These are phyloP conservation scores for Thaumatotibia leucotreta DNA, from an alignment of 1,140 invertebrate species.

Conservation along the genomic window DNA sequence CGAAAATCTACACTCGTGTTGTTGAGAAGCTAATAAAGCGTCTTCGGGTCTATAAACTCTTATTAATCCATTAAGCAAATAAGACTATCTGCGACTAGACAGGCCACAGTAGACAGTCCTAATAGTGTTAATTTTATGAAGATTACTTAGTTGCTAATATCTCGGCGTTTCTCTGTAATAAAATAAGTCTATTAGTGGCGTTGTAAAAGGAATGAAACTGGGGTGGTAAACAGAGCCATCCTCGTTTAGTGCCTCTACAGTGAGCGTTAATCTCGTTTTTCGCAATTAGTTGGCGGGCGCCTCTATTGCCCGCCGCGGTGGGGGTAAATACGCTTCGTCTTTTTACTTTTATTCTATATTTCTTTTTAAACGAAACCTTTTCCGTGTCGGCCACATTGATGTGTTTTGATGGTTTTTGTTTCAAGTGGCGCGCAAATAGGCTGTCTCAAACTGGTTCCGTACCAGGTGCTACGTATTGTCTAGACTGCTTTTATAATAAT, in stretches of 20 bases:
- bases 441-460: background rate
- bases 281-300: constrained; percentile 57
- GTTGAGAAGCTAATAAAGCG: background rate
- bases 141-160: constrained; percentile 49
- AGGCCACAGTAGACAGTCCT: constrained; percentile 19
- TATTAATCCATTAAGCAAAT: constrained; percentile 11
- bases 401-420: constrained; percentile 23
- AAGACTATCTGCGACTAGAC: constrained; percentile 2
- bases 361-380: constrained; percentile 30
- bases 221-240: constrained; percentile 44
- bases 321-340: constrained; percentile 42
- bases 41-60: background rate
- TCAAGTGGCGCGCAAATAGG: background rate
- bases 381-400: constrained; percentile 21
- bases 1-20: constrained; percentile 21
- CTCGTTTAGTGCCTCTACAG: constrained; percentile 48
- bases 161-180: constrained; percentile 45
- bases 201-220: constrained; percentile 48
- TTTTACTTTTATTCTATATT: constrained; percentile 38
- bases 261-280: constrained; percentile 66
- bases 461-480: constrained; percentile 9
- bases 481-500: constrained; percentile 10
- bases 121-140: constrained; percentile 46
- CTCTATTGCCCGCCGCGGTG: constrained; percentile 45
- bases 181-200: constrained; percentile 55